Conservation (phyloP, 2,888 invertebrate species). For the Phlogophora meticulosa region DNA sequence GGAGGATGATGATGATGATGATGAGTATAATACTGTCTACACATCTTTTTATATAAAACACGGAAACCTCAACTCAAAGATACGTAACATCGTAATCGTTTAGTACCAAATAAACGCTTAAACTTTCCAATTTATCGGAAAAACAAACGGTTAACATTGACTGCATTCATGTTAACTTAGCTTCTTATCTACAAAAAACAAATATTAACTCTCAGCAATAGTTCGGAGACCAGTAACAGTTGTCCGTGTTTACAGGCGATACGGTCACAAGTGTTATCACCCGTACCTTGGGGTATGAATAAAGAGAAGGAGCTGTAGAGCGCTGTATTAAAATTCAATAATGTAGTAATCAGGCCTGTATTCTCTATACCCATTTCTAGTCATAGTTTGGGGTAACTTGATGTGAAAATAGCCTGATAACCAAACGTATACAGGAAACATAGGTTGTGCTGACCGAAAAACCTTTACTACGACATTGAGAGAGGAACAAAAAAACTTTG, state of each 20-base stretch:
- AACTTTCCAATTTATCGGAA: slow-evolving; percentile 42
- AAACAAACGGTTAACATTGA: slow-evolving; percentile 28
- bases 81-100: neutral
- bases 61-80: neutral
- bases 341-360: too few relatives aligned
- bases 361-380: too few relatives aligned
- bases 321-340: neutral
- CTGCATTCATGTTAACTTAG: slow-evolving; percentile 44
- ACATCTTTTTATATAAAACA: too few relatives aligned
- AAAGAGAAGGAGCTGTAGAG: slow-evolving; percentile 24
- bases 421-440: too few relatives aligned
- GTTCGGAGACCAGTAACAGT: slow-evolving; percentile 47
- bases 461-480: too few relatives aligned
- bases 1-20: too few relatives aligned
- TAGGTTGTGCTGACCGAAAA: too few relatives aligned
- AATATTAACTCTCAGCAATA: slow-evolving; percentile 44
- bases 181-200: slow-evolving; percentile 54
- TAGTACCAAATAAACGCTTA: slow-evolving; percentile 12
- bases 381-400: too few relatives aligned
- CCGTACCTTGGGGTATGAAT: slow-evolving; percentile 18
- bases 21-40: too few relatives aligned
- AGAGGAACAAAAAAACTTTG: too few relatives aligned
- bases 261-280: slow-evolving; percentile 55
- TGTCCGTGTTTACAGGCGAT: slow-evolving; percentile 60
- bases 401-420: too few relatives aligned